These are phyloP conservation scores for Ommatoiulus sabulosus DNA, from an alignment of 2,888 invertebrate species.

Conservation along the genomic window DNA sequence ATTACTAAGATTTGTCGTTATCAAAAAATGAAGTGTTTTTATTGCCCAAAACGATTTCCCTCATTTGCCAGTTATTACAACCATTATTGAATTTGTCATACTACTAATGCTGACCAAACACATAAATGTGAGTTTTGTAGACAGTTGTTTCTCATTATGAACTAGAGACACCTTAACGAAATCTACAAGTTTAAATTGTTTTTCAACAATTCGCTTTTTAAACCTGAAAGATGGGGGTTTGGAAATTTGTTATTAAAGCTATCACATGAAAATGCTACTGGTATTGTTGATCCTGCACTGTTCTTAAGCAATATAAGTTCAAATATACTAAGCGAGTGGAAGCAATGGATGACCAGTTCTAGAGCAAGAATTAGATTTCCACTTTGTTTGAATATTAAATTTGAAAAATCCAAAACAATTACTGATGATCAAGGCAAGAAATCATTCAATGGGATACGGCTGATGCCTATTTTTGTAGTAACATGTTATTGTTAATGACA, in stretches of 20 bases:
- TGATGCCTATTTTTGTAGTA: neutral
- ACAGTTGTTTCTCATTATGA: too few species aligned
- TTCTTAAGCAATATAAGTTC: neutral
- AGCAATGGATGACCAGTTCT: neutral
- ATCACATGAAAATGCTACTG: neutral
- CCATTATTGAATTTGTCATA: too few species aligned
- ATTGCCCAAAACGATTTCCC: neutral
- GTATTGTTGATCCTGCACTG: neutral
- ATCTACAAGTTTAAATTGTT: neutral
- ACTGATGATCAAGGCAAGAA: neutral
- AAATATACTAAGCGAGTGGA: too few species aligned
- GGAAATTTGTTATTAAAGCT: neutral
- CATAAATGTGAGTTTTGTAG: too few species aligned
- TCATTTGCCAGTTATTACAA: neutral
- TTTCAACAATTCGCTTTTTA: neutral
- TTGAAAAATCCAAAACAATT: neutral
- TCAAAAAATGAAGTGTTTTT: neutral
- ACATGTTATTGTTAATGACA: neutral
- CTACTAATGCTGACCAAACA: too few species aligned
- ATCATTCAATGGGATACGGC: neutral
- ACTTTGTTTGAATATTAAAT: neutral
- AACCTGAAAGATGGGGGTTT: neutral
- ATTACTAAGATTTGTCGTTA: neutral
- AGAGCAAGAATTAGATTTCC: neutral
- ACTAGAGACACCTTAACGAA: too few species aligned